These are phyloP conservation scores for Cricetomys ansorgei DNA, from an alignment of 2,113 vertebrate species.

Conservation along the genomic window DNA sequence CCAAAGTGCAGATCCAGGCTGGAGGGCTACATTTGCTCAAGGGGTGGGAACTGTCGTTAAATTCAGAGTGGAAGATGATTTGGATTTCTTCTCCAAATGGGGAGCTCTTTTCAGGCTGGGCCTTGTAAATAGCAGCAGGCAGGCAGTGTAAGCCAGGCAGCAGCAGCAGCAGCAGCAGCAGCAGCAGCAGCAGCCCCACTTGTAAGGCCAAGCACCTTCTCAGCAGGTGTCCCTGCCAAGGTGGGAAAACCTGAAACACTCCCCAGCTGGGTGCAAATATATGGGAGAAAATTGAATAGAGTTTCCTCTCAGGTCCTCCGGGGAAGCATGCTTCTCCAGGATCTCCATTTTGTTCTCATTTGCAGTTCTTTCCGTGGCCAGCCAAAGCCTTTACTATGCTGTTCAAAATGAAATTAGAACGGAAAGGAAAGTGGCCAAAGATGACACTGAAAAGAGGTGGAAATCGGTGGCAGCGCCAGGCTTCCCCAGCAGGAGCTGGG, in stretches of 20 bases:
- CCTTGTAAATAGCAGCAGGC: not conserved
- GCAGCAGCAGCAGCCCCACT: not conserved
- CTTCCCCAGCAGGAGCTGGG: slow-evolving; percentile 75
- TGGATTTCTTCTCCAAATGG: not conserved
- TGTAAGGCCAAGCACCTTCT: not conserved
- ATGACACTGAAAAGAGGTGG: slow-evolving; percentile 77
- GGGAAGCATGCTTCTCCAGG: not conserved
- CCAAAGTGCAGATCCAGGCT: not conserved
- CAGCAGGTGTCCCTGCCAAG: slow-evolving; percentile 33
- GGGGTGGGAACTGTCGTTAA: not conserved
- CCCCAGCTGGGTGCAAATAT: slow-evolving; percentile 50
- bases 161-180: not conserved
- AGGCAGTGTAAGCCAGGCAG: not conserved
- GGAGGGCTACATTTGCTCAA: not conserved
- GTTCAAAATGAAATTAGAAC: slow-evolving; percentile 73
- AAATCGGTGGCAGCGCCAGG: slow-evolving; percentile 63
- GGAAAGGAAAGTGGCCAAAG: slow-evolving; percentile 67
- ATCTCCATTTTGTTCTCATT: slow-evolving; percentile 57
- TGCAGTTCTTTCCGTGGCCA: slow-evolving; percentile 75
- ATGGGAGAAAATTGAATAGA: slow-evolving; percentile 62
- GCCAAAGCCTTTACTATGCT: slow-evolving; percentile 16
- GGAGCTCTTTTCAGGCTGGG: not conserved
- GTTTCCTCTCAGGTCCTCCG: not conserved
- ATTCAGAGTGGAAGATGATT: not conserved
- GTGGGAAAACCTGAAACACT: slow-evolving; percentile 62